phyloP scores from a whole-genome alignment of 1,140 invertebrate species.

The Aphidius gifuensis region DNA sequence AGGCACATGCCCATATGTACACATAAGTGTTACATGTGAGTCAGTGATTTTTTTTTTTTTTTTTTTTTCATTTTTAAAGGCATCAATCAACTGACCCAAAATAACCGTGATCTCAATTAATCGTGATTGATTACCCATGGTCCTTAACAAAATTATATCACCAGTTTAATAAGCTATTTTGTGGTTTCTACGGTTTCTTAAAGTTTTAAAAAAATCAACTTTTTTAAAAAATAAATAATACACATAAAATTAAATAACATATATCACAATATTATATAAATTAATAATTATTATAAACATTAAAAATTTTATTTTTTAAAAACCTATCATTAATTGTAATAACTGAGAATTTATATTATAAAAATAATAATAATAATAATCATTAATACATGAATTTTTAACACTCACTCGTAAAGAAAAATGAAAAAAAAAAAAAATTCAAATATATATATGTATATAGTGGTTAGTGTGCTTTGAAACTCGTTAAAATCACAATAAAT shows the following conservation, averaged over 20 bases:
- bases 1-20: constrained; percentile 20
- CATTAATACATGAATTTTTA: too few species aligned
- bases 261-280: neutral
- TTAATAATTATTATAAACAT: too few species aligned
- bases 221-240: too few species aligned
- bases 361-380: too few species aligned
- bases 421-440: neutral
- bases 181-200: constrained; percentile 4
- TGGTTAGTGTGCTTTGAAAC: constrained; percentile 5
- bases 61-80: neutral
- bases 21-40: constrained; percentile 12
- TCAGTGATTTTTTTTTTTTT: neutral
- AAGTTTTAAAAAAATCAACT: neutral
- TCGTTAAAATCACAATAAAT: too few species aligned
- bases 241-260: neutral
- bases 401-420: too few species aligned
- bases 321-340: too few species aligned
- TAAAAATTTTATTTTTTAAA: too few species aligned
- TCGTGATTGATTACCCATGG: constrained; percentile 23
- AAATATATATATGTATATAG: constrained; percentile 16
- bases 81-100: constrained; percentile 16
- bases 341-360: too few species aligned
- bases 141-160: constrained; percentile 12
- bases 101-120: constrained; percentile 22
- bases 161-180: constrained; percentile 21